Conservation (phyloP, 1,140 invertebrate species). For the Leptopilina clavipes region DNA sequence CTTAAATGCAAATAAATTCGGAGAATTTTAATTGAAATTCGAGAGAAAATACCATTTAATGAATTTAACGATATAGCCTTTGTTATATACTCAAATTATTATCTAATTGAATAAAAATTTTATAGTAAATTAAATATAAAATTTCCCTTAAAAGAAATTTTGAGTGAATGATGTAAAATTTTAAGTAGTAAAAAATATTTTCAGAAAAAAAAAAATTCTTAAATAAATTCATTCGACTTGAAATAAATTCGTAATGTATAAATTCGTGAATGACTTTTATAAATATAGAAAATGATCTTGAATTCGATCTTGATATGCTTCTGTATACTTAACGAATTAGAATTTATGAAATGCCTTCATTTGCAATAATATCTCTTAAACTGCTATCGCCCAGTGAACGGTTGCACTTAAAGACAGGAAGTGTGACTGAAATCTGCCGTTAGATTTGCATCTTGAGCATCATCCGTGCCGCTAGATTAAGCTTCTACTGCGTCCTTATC, state of each 20-base stretch:
- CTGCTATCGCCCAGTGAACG: conserved; percentile 24
- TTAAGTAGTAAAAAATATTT: too few species aligned
- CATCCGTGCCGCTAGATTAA: conserved; percentile 33
- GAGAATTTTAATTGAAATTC: conserved; percentile 17
- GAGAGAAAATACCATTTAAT: conserved; percentile 19
- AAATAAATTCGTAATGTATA: neutral
- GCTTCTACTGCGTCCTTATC: conserved; percentile 14
- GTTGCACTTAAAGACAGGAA: conserved; percentile 30
- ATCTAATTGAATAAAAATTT: neutral
- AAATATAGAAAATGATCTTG: neutral
- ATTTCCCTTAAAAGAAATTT: too few species aligned
- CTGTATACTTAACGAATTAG: conserved; percentile 1
- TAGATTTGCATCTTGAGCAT: conserved; percentile 31
- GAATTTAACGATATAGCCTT: neutral
- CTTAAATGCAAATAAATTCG: conserved; percentile 20
- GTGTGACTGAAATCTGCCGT: conserved; percentile 34
- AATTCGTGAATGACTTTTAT: neutral
- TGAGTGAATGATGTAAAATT: too few species aligned
- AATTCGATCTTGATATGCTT: conserved; percentile 9
- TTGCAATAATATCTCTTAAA: conserved; percentile 26
- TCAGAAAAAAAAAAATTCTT: neutral
- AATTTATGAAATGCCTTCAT: neutral
- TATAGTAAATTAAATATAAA: too few species aligned
- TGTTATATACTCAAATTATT: neutral
- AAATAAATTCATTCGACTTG: neutral